Evolutionary conservation across 2,113 vertebrate genomes (phyloP).

Genomic region (Pipra filicauda): DNA sequence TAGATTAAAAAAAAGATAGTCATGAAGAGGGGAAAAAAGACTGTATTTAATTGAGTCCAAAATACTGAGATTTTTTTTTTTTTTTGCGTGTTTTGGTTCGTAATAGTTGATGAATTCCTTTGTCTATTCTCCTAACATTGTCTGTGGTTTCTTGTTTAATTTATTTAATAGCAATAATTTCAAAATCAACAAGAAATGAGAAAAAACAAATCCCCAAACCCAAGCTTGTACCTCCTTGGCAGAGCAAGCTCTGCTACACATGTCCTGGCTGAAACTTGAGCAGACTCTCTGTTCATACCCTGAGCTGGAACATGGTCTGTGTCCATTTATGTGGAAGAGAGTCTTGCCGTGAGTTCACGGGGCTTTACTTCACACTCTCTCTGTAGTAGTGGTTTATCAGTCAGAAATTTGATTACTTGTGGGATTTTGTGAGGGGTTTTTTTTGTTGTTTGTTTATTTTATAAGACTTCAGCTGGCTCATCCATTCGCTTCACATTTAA

Average conservation of each 20-base stretch:
- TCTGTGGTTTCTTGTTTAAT: not conserved
- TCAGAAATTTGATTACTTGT: not conserved
- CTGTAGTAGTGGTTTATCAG: not conserved
- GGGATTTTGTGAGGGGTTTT: not conserved
- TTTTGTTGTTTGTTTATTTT: not conserved
- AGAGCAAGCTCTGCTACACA: not conserved
- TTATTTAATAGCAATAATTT: not conserved
- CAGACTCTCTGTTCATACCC: not conserved
- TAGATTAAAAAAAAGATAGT: not conserved
- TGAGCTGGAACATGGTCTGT: not conserved
- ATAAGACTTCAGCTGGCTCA: not conserved
- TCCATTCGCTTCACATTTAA: not conserved
- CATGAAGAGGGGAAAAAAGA: not conserved
- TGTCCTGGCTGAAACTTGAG: not conserved
- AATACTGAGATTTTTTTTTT: not conserved
- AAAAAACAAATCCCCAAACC: not conserved
- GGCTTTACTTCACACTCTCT: not conserved
- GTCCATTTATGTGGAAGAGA: not conserved
- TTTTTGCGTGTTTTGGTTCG: not conserved
- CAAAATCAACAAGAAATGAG: not conserved
- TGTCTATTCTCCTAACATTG: not conserved
- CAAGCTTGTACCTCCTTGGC: not conserved
- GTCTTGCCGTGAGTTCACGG: not conserved
- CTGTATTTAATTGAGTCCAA: not conserved
- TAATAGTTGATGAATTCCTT: not conserved